Conservation (phyloP, 2,888 invertebrate genomes). For the Pyrrhia umbra region DNA sequence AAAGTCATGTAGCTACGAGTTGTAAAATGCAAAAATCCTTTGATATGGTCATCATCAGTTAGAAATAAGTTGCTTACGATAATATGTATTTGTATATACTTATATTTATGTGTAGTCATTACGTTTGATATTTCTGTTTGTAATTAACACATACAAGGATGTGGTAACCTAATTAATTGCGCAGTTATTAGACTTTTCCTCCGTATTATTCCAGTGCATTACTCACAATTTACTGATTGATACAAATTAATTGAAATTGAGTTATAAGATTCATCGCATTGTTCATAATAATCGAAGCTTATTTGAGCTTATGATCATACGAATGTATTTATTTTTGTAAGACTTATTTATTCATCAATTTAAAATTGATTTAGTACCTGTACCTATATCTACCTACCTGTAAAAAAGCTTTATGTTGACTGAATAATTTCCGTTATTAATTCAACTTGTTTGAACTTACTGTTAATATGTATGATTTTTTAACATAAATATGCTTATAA, state of each 20-base stretch:
- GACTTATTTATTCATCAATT: no score
- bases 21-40: no score
- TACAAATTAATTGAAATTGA: background rate
- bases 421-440: no score
- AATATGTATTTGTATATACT: background rate
- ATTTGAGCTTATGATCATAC: background rate
- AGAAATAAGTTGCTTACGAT: background rate
- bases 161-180: conserved; percentile 30
- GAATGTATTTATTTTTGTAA: background rate
- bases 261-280: background rate
- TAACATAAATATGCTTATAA: no score
- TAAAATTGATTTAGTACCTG: no score
- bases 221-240: background rate
- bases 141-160: conserved; percentile 36
- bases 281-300: background rate
- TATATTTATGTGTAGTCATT: conserved; percentile 15
- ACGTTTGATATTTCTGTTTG: conserved; percentile 33
- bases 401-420: no score
- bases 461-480: no score
- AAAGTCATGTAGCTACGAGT: no score
- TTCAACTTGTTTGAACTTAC: no score
- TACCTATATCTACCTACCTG: no score
- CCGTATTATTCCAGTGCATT: conserved; percentile 7
- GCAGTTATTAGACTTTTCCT: conserved; percentile 30
- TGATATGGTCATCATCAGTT: no score